These are phyloP conservation scores for Syncerus caffer DNA, from an alignment of 2,797 vertebrate genomes.

Conservation along the genomic window DNA sequence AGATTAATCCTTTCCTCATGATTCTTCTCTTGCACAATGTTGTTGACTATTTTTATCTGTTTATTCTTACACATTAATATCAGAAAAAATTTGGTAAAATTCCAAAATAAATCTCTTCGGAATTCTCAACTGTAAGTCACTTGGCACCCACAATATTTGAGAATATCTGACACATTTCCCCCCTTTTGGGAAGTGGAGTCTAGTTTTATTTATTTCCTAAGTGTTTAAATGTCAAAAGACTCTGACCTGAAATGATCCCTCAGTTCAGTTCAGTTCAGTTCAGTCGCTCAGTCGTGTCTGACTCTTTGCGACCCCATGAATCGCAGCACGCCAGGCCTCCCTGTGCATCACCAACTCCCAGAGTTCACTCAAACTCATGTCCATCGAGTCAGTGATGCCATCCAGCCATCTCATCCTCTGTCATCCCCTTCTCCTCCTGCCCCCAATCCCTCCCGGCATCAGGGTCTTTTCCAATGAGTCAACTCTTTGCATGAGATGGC, in stretches of 20 bases:
- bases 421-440: too few relatives aligned
- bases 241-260: neutral
- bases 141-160: constrained; percentile 16
- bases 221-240: constrained; percentile 50
- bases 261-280: too few relatives aligned
- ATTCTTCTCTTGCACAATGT: constrained; percentile 12
- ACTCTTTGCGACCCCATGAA: too few relatives aligned
- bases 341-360: too few relatives aligned
- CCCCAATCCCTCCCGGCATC: too few relatives aligned
- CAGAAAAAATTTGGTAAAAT: constrained; percentile 25
- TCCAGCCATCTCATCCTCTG: too few relatives aligned
- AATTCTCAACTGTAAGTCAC: constrained; percentile 31
- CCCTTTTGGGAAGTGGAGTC: neutral
- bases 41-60: neutral
- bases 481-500: too few relatives aligned
- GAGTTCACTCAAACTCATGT: too few relatives aligned
- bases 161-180: neutral
- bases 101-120: constrained; percentile 33
- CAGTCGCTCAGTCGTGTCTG: too few relatives aligned
- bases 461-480: too few relatives aligned
- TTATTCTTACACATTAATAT: constrained; percentile 26
- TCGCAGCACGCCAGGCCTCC: too few relatives aligned
- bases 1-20: neutral
- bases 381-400: too few relatives aligned
- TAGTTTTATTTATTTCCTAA: constrained; percentile 4